Evolutionary conservation across 2,797 vertebrate genomes (phyloP).

Genomic region (Danio kyathit): DNA sequence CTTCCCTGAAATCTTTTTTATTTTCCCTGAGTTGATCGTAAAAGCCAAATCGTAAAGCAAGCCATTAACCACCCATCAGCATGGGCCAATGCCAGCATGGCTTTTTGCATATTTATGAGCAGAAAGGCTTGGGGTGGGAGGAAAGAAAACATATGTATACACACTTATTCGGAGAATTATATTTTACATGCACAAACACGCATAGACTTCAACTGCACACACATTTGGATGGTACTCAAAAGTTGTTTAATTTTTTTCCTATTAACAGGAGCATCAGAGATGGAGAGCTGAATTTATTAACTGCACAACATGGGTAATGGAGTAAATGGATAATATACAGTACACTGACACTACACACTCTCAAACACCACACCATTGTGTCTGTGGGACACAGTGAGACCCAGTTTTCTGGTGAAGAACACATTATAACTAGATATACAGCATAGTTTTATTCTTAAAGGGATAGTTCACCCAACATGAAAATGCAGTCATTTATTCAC

Average conservation of each 20-base stretch:
- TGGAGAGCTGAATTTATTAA: constrained; percentile 28
- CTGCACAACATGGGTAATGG: constrained; percentile 37
- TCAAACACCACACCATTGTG: background rate
- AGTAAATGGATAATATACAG: constrained; percentile 32
- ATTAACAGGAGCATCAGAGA: constrained; percentile 38
- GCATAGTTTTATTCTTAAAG: background rate
- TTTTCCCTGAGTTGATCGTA: constrained; percentile 61
- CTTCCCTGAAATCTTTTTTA: constrained; percentile 41
- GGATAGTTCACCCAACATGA: too few relatives aligned
- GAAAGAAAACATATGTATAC: constrained; percentile 38
- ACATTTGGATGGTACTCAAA: constrained; percentile 25
- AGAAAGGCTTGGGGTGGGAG: constrained; percentile 7
- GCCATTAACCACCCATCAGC: constrained; percentile 75
- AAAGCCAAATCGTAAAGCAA: constrained; percentile 71
- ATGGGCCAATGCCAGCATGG: constrained; percentile 63
- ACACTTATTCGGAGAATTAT: constrained; percentile 18
- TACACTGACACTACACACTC: constrained; percentile 32
- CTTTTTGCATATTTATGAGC: constrained; percentile 77
- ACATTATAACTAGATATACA: background rate
- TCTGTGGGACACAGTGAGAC: background rate
- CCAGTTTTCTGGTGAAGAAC: background rate
- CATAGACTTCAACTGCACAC: background rate
- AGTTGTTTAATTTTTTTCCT: constrained; percentile 34
- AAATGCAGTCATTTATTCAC: background rate
- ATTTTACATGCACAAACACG: constrained; percentile 20